A percentile compares a stretch with the other conserved stretches of the same genome.
These are phyloP conservation scores for Neuroterus valhalla DNA, from an alignment of 1,140 invertebrate species.

Conservation along the genomic window DNA sequence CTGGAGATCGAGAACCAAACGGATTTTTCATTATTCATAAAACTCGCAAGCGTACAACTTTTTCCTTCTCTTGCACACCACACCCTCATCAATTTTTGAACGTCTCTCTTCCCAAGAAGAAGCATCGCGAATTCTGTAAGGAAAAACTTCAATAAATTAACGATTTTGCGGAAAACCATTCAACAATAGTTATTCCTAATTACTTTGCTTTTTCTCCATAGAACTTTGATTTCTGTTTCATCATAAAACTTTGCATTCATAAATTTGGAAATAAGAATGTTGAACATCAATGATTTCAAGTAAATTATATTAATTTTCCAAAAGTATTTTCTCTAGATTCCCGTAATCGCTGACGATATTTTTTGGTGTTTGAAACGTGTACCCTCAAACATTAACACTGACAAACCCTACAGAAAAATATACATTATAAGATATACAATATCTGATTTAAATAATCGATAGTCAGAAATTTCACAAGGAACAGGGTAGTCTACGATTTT, in stretches of 20 bases:
- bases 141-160: too few species aligned
- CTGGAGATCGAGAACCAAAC: not conserved
- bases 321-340: not conserved
- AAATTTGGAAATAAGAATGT: too few species aligned
- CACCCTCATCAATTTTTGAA: too few species aligned
- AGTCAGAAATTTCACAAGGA: not conserved
- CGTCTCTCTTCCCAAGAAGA: too few species aligned
- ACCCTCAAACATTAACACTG: not conserved
- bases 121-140: too few species aligned
- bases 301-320: not conserved
- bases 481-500: constrained; percentile 1
- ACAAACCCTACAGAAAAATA: constrained; percentile 1
- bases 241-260: too few species aligned
- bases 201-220: too few species aligned
- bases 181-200: too few species aligned
- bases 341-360: not conserved
- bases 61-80: constrained; percentile 23
- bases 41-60: not conserved
- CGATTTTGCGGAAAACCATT: too few species aligned
- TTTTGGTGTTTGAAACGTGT: too few species aligned
- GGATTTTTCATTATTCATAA: constrained; percentile 32
- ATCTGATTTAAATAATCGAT: not conserved
- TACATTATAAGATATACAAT: not conserved
- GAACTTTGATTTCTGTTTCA: too few species aligned
- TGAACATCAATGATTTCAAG: too few species aligned